These are phyloP conservation scores for Bambusicola thoracicus DNA, from an alignment of 2,113 vertebrate species.

Conservation along the genomic window DNA sequence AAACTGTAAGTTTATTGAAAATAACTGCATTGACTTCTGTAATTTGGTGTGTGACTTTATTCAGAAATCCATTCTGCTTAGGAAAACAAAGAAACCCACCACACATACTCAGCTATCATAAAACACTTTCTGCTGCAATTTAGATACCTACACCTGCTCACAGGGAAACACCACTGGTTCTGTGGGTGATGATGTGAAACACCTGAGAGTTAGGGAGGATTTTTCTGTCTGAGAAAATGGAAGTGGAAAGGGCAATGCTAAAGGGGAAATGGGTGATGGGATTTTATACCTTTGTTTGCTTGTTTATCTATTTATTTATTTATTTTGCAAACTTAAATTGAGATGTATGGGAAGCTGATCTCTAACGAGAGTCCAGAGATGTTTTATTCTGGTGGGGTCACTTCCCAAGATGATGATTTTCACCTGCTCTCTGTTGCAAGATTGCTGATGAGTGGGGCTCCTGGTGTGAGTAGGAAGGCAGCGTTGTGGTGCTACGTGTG, in stretches of 20 bases:
- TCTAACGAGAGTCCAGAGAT: not conserved
- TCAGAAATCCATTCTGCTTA: not conserved
- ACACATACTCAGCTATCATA: not conserved
- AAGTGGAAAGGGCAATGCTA: not conserved
- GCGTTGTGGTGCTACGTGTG: rapidly evolving
- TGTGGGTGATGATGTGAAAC: not conserved
- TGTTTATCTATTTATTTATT: not conserved
- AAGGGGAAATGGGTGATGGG: not conserved
- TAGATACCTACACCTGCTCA: not conserved
- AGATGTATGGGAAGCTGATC: not conserved
- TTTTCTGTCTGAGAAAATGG: not conserved
- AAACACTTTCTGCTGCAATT: not conserved
- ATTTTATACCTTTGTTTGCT: not conserved
- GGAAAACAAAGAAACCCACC: not conserved
- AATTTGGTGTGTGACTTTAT: not conserved
- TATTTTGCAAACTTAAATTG: not conserved
- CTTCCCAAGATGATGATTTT: not conserved
- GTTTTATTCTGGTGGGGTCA: not conserved
- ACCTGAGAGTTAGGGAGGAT: not conserved
- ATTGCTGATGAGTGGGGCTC: not conserved
- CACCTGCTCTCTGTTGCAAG: not conserved
- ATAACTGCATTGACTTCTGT: not conserved
- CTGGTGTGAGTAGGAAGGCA: not conserved
- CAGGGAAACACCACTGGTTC: rapidly evolving
- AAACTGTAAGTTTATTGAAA: not conserved